Conservation (phyloP, 2,888 invertebrate genomes). For the Lacanobia wlatinum region DNA sequence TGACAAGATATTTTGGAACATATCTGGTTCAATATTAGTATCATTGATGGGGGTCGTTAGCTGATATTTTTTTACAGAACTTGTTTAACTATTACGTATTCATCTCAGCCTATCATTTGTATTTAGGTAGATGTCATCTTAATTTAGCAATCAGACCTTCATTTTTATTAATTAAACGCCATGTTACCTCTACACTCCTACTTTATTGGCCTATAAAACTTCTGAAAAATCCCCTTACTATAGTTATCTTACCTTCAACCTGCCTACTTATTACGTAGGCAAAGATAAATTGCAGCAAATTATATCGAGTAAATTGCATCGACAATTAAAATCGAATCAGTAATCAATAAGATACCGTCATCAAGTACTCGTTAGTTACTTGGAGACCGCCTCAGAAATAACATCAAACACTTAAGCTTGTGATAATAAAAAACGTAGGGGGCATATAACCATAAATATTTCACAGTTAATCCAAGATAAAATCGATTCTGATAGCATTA, state of each 20-base stretch:
- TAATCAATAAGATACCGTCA: constrained; percentile 42
- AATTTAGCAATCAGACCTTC: not conserved
- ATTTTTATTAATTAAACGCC: too few relatives aligned
- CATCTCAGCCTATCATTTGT: not conserved
- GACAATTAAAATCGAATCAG: constrained; percentile 59
- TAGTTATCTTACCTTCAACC: not conserved
- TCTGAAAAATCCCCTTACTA: not conserved
- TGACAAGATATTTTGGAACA: not conserved
- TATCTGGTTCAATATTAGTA: not conserved
- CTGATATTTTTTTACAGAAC: not conserved
- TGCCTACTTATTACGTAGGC: constrained; percentile 11
- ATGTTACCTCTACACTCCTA: too few relatives aligned
- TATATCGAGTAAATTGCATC: constrained; percentile 41
- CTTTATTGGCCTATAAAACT: too few relatives aligned
- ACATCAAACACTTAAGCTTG: constrained; percentile 16
- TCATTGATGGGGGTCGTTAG: not conserved
- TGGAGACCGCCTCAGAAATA: constrained; percentile 17
- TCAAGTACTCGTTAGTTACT: constrained; percentile 34
- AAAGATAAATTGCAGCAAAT: constrained; percentile 3
- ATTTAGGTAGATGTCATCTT: too few relatives aligned
- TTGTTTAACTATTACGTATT: not conserved
- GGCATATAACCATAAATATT: constrained; percentile 49
- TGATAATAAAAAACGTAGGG: constrained; percentile 31
- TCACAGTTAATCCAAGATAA: constrained; percentile 57
- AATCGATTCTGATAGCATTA: constrained; percentile 49